phyloP scores from a whole-genome alignment of 2,797 vertebrate species.

The Iguana delicatissima region DNA sequence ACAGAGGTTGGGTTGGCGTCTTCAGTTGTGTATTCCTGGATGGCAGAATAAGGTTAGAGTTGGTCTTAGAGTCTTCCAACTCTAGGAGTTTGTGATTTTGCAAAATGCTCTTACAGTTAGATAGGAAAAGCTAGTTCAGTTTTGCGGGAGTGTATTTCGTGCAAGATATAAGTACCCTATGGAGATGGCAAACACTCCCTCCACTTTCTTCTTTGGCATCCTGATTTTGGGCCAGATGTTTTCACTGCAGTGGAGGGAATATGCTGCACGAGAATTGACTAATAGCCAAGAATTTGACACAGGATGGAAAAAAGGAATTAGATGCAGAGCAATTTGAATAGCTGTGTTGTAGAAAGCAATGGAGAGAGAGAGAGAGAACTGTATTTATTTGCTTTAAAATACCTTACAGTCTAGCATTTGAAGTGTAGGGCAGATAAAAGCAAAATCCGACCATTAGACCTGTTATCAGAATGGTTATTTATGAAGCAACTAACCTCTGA shows the following conservation, averaged over 20 bases:
- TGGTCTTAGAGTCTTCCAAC: background rate
- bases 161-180: no score
- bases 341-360: background rate
- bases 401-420: background rate
- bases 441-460: slow-evolving; percentile 28
- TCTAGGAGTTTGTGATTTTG: background rate
- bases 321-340: background rate
- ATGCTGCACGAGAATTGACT: background rate
- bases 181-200: background rate
- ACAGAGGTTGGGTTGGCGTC: no score
- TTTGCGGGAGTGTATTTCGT: background rate
- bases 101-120: no score
- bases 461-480: background rate
- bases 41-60: no score
- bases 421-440: slow-evolving; percentile 18
- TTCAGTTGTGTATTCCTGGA: no score
- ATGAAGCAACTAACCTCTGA: background rate
- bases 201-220: background rate
- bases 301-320: background rate
- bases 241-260: background rate
- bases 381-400: background rate
- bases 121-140: no score
- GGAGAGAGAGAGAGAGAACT: no score
- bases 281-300: background rate
- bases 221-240: background rate